Conservation (phyloP, 1,140 invertebrate genomes). For the Colletes gigas region DNA sequence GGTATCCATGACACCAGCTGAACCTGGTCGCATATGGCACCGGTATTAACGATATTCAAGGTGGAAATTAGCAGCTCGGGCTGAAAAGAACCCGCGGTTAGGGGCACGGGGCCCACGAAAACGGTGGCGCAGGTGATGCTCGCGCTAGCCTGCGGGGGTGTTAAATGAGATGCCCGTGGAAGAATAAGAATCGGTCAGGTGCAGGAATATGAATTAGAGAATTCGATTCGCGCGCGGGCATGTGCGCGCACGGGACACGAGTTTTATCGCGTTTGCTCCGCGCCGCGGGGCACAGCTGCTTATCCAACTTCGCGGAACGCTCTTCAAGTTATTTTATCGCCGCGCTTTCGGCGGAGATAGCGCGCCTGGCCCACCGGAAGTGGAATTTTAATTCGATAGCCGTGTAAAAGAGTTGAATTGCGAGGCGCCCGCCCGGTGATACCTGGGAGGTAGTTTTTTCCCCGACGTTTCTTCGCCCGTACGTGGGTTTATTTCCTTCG, state of each 20-base stretch:
- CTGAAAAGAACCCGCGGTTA: slow-evolving; percentile 19
- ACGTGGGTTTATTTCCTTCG: neutral
- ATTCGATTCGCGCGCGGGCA: slow-evolving; percentile 56
- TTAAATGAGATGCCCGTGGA: slow-evolving; percentile 74
- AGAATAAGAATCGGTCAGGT: slow-evolving; percentile 77
- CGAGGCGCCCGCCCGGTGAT: slow-evolving; percentile 6
- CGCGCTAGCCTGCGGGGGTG: slow-evolving; percentile 74
- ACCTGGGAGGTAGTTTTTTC: slow-evolving; percentile 2
- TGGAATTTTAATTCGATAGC: slow-evolving; percentile 39
- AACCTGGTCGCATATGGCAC: slow-evolving; percentile 21
- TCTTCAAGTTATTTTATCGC: slow-evolving; percentile 41
- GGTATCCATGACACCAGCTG: slow-evolving; percentile 35
- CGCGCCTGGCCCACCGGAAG: slow-evolving; percentile 40
- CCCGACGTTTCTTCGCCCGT: neutral
- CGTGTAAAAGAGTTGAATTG: slow-evolving; percentile 18
- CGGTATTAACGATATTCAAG: slow-evolving; percentile 69
- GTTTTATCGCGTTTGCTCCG: slow-evolving; percentile 49
- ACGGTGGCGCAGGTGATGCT: slow-evolving; percentile 47
- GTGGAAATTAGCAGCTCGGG: slow-evolving; percentile 55
- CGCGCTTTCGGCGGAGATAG: slow-evolving; percentile 38
- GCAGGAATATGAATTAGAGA: slow-evolving; percentile 79
- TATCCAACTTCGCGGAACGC: slow-evolving; percentile 32
- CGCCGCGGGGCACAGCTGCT: slow-evolving; percentile 72
- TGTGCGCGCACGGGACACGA: slow-evolving; percentile 55
- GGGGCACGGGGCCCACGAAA: slow-evolving; percentile 2